These are phyloP conservation scores for Semaprochilodus insignis DNA, from an alignment of 2,797 vertebrate genomes.

Conservation along the genomic window DNA sequence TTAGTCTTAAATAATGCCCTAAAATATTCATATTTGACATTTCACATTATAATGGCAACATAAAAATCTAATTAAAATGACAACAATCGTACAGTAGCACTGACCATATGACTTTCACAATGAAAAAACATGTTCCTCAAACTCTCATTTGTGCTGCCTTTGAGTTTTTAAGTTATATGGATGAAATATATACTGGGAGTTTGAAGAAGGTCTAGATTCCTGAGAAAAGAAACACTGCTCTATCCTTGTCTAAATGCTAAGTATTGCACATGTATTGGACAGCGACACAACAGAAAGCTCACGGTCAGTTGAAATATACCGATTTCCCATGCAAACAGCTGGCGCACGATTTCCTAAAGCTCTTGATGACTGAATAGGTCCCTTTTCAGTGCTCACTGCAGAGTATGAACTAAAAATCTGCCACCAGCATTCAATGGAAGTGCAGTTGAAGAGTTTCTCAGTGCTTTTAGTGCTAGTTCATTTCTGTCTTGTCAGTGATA, in stretches of 20 bases:
- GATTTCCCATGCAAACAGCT: background rate
- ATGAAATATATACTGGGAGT: constrained; percentile 3
- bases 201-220: constrained; percentile 29
- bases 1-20: constrained; percentile 48
- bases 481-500: constrained; percentile 22
- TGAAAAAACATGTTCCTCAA: constrained; percentile 39
- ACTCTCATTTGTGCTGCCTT: constrained; percentile 55
- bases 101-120: constrained; percentile 22
- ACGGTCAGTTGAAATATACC: background rate
- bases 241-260: constrained; percentile 34
- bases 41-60: constrained; percentile 26
- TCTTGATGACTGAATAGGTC: constrained; percentile 24
- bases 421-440: constrained; percentile 27
- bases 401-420: background rate
- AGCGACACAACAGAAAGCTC: constrained; percentile 13
- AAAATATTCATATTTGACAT: constrained; percentile 28
- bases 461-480: background rate
- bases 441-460: background rate
- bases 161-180: background rate
- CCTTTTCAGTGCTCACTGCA: constrained; percentile 7
- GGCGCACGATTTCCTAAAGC: background rate
- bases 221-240: constrained; percentile 52
- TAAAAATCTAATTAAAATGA: constrained; percentile 11
- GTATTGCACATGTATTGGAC: constrained; percentile 39
- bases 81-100: constrained; percentile 17